Evolutionary conservation across 2,113 vertebrate genomes (phyloP).

Genomic region (Epinephelus fuscoguttatus): DNA sequence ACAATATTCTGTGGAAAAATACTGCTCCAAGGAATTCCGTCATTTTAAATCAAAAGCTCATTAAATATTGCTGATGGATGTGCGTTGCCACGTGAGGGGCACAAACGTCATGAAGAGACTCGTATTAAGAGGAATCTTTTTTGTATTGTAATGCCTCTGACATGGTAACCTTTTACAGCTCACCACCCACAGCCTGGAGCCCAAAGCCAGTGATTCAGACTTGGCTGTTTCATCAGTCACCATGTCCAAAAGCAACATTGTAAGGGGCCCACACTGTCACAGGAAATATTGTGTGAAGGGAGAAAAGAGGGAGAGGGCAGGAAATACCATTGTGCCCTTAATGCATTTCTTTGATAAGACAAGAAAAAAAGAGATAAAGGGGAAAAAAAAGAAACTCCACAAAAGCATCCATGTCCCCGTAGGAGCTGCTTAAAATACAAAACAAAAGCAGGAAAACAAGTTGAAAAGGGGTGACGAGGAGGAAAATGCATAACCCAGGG

Average conservation of each 20-base stretch:
- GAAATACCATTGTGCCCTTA: conserved; percentile 66
- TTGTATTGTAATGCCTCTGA: conserved; percentile 56
- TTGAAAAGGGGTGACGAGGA: conserved; percentile 36
- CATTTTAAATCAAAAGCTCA: conserved; percentile 57
- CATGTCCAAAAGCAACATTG: conserved; percentile 75
- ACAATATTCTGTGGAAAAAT: conserved; percentile 22
- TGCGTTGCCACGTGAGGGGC: conserved; percentile 37
- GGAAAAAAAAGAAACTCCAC: background rate
- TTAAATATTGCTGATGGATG: conserved; percentile 64
- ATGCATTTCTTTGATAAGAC: conserved; percentile 73
- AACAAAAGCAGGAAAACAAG: conserved; percentile 45
- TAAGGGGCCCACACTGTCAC: conserved; percentile 65
- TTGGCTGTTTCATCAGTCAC: conserved; percentile 76
- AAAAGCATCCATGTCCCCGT: conserved; percentile 37
- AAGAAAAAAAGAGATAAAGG: conserved; percentile 38
- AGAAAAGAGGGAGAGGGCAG: conserved; percentile 56
- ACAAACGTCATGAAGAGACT: conserved; percentile 55
- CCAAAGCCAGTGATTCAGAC: conserved; percentile 75
- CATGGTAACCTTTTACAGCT: conserved; percentile 73
- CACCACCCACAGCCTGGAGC: conserved; percentile 67
- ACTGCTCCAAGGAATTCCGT: conserved; percentile 28
- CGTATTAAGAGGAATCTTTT: conserved; percentile 43
- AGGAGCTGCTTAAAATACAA: conserved; percentile 60
- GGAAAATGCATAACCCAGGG: conserved; percentile 62
- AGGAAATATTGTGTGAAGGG: conserved; percentile 62